Percentiles rank a stretch among this genome's conserved stretches.
phyloP scores from a whole-genome alignment of 1,140 invertebrate genomes.

The Drosophila nikananu region DNA sequence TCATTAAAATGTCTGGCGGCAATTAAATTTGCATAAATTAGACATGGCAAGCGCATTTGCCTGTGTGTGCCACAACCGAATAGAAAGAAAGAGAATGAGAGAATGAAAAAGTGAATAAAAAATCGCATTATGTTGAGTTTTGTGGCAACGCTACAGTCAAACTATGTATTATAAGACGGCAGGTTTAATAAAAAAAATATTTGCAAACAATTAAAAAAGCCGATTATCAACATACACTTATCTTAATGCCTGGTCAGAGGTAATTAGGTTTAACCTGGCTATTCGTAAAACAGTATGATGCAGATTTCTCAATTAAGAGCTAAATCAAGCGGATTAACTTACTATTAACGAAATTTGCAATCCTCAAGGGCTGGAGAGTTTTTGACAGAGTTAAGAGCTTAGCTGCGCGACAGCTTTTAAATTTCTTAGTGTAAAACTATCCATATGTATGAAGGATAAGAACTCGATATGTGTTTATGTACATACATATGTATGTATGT shows the following conservation, averaged over 20 bases:
- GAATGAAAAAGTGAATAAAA: conserved; percentile 25
- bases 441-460: too few species aligned
- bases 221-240: not conserved
- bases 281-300: too few species aligned
- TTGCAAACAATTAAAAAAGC: not conserved
- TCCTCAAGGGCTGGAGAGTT: too few species aligned
- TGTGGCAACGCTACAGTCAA: not conserved
- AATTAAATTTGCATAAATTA: conserved; percentile 81
- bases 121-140: conserved; percentile 39
- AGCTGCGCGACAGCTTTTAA: too few species aligned
- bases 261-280: not conserved
- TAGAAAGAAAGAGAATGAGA: conserved; percentile 24
- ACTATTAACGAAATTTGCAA: too few species aligned
- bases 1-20: conserved; percentile 67
- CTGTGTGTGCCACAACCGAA: conserved; percentile 25
- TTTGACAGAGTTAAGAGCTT: too few species aligned
- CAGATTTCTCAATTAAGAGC: too few species aligned
- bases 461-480: too few species aligned
- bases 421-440: too few species aligned
- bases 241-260: not conserved
- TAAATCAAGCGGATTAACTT: too few species aligned
- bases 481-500: too few species aligned
- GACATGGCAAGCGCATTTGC: conserved; percentile 50
- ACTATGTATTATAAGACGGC: not conserved
- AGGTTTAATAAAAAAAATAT: not conserved